Base-by-base conservation (phyloP, 2,113 vertebrate genomes). In the Stigmatopora nigra region DNA sequence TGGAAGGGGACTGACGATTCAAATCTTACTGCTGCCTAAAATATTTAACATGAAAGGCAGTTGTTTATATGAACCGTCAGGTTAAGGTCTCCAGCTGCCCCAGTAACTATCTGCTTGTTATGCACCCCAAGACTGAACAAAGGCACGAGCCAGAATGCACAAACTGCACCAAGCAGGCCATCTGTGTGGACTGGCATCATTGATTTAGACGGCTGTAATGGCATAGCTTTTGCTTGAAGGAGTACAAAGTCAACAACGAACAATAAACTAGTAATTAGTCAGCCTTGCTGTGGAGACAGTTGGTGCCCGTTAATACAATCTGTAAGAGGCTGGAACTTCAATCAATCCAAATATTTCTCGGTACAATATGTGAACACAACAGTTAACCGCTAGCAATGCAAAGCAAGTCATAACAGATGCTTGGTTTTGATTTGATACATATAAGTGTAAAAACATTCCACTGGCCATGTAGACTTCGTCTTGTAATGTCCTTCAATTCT, bases 31-130 rank as follows among this genome's bases (percentile, higher is more conserved):
- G 22, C 58, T 46, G n/a, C 38, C 60, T 17, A 63, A 73, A 73
- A 65, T 68, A 65, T 76, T 79, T 65, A 70, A 69, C 64, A 71
- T 61, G 46, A 71, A 76, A 59, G 69, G 22, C 64, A 15, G 52
- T 56, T 57, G 63, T 77, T 53, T 75, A 59, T 44, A 45, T 35
- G 56, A 57, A 69, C 72, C 48, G 57, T 70, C 58, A 45, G 49
- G 52, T 20, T 16, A 48, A 48, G 19, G 48, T 41, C 12, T 58
- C 63, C 70, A 61, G 25, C 47, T 41, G 44, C 77, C 53, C 55
- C 38, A 38, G 64, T 49, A 47, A 36, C 53, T 48, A 47, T 60
- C 67, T 77, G 60, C 65, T 69, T 64, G 49, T 64, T 59, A 75
- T 64, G 67, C 59, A 2, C 20, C 61, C 16, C 38, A 45, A 65